Evolutionary conservation across 2,888 invertebrate genomes (phyloP).

Genomic region (Patella pellucida): DNA sequence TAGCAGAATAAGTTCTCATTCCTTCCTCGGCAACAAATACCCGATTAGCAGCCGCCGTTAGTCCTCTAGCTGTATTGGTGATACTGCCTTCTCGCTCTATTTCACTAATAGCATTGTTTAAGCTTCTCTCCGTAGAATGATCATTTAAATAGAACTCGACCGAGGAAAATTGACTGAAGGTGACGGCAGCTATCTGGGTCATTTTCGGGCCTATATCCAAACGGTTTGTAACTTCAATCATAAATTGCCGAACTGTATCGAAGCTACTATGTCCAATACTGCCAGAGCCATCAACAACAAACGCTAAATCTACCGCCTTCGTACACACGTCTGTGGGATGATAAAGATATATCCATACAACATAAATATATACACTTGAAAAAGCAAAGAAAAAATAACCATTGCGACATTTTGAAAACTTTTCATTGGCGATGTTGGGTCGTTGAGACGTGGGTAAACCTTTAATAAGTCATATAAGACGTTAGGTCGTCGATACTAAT

Average conservation of each 20-base stretch:
- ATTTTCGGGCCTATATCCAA: slow-evolving; percentile 13
- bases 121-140: neutral
- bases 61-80: slow-evolving; percentile 6
- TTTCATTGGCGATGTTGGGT: too few species aligned
- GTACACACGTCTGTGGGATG: neutral
- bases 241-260: slow-evolving; percentile 13
- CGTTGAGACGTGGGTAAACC: too few species aligned
- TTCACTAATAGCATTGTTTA: neutral
- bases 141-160: slow-evolving; percentile 13
- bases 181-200: slow-evolving; percentile 9
- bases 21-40: slow-evolving; percentile 8
- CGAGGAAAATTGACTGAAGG: neutral
- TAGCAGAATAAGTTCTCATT: neutral
- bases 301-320: slow-evolving; percentile 16
- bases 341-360: too few species aligned
- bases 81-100: neutral
- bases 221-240: slow-evolving; percentile 11
- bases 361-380: too few species aligned
- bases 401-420: too few species aligned
- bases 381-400: too few species aligned
- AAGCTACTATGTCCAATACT: slow-evolving; percentile 14
- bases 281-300: slow-evolving; percentile 25
- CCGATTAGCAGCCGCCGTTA: slow-evolving; percentile 8
- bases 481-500: too few species aligned
- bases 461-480: too few species aligned